A percentile compares a stretch with the other conserved stretches of the same genome.
These are phyloP conservation scores for Drosophila basisetae DNA, from an alignment of 2,888 invertebrate species.

Conservation along the genomic window DNA sequence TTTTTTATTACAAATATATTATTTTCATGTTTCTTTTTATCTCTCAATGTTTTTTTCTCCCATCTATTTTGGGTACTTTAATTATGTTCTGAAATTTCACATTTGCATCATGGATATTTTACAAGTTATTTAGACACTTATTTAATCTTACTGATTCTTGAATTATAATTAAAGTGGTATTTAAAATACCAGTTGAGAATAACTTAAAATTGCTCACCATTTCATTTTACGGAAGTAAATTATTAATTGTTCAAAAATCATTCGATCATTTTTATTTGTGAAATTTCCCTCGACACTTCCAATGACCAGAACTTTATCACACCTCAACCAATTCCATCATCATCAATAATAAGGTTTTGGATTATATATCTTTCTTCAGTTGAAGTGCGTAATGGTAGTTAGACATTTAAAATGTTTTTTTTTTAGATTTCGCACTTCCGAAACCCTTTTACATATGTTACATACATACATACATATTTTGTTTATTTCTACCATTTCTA, in stretches of 20 bases:
- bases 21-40: not conserved
- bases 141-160: not conserved
- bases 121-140: constrained; percentile 4
- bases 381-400: not conserved
- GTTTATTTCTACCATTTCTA: constrained; percentile 40
- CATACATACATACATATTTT: constrained; percentile 3
- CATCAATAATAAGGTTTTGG: not conserved
- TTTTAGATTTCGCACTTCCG: not conserved
- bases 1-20: constrained; percentile 4
- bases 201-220: not conserved
- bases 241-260: not conserved
- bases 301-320: not conserved
- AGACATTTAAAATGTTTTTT: not conserved
- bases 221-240: not conserved
- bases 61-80: not conserved
- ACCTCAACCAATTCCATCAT: constrained; percentile 3
- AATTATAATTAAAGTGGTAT: not conserved
- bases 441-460: constrained; percentile 13
- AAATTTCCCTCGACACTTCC: not conserved
- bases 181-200: not conserved
- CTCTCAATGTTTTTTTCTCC: not conserved
- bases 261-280: not conserved
- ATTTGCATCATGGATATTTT: not conserved
- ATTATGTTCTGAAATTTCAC: not conserved
- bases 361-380: not conserved